Percentiles rank a stretch among this genome's conserved stretches.
Evolutionary conservation across 2,888 invertebrate species (phyloP).

Genomic region (Thera obeliscata): DNA sequence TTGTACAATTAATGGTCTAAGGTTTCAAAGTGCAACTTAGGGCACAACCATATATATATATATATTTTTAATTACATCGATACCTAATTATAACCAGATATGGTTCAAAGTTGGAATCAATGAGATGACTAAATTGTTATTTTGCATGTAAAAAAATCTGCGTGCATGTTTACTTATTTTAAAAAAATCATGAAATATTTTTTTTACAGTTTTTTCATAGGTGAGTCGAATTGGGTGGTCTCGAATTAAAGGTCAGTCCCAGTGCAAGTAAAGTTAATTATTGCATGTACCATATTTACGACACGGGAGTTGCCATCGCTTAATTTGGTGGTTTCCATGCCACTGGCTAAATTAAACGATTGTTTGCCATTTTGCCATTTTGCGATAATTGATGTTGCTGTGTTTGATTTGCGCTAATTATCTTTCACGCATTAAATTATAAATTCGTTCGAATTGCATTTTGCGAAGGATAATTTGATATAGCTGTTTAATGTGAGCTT

Average conservation of each 20-base stretch:
- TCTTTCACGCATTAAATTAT: constrained; percentile 71
- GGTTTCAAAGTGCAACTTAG: too few species aligned
- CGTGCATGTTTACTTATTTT: too few species aligned
- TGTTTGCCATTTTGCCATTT: constrained; percentile 82
- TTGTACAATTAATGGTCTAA: too few species aligned
- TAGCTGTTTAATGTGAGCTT: constrained; percentile 32
- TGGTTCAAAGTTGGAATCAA: too few species aligned
- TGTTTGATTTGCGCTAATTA: constrained; percentile 82
- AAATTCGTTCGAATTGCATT: constrained; percentile 56
- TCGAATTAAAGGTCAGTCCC: constrained; percentile 11
- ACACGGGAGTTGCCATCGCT: constrained; percentile 61
- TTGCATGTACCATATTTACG: constrained; percentile 63
- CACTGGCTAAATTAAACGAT: constrained; percentile 77
- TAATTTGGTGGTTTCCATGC: constrained; percentile 77
- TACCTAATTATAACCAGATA: too few species aligned
- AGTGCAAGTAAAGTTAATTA: constrained; percentile 58
- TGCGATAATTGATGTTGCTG: constrained; percentile 77
- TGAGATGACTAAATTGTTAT: too few species aligned
- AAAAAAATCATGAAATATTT: too few species aligned
- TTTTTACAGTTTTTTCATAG: too few species aligned
- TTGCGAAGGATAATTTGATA: constrained; percentile 47
- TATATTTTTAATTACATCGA: too few species aligned
- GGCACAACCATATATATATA: too few species aligned
- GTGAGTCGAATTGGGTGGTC: background rate
- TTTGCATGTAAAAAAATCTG: too few species aligned